phyloP scores from a whole-genome alignment of 2,797 vertebrate species.

The Eulemur coronatus region DNA sequence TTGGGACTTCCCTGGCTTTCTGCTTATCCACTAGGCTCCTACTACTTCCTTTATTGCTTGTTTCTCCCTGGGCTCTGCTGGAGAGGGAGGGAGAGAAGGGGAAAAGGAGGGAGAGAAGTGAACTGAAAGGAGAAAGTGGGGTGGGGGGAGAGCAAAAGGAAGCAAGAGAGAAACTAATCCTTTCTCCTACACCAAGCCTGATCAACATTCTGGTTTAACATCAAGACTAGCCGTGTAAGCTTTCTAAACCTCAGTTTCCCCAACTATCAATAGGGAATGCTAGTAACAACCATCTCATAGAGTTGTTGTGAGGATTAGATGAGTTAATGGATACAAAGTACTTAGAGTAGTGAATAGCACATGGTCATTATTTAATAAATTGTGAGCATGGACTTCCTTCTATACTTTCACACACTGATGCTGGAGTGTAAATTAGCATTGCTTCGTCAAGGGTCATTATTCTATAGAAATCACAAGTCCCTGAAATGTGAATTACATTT shows the following conservation, averaged over 20 bases:
- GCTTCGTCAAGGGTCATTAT: neutral
- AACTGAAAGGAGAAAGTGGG: no score
- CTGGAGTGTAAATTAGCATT: neutral
- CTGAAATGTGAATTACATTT: slow-evolving; percentile 32
- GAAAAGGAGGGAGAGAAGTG: neutral
- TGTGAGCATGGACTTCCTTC: neutral
- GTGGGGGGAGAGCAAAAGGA: neutral
- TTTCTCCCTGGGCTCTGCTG: neutral
- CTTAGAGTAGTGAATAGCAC: neutral
- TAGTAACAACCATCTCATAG: neutral
- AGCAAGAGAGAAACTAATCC: neutral
- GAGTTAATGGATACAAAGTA: neutral
- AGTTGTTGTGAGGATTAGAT: neutral
- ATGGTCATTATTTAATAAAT: slow-evolving; percentile 3
- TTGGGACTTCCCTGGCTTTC: neutral
- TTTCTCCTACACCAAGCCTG: neutral
- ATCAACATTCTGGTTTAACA: neutral
- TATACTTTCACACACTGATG: neutral
- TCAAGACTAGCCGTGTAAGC: neutral
- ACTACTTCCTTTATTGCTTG: neutral
- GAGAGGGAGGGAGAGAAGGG: neutral
- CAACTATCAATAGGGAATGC: neutral
- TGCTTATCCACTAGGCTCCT: neutral
- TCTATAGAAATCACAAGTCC: neutral
- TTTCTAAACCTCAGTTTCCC: slow-evolving; percentile 38